Evolutionary conservation across 2,888 invertebrate species (phyloP).

Genomic region (Nemurella pictetii): DNA sequence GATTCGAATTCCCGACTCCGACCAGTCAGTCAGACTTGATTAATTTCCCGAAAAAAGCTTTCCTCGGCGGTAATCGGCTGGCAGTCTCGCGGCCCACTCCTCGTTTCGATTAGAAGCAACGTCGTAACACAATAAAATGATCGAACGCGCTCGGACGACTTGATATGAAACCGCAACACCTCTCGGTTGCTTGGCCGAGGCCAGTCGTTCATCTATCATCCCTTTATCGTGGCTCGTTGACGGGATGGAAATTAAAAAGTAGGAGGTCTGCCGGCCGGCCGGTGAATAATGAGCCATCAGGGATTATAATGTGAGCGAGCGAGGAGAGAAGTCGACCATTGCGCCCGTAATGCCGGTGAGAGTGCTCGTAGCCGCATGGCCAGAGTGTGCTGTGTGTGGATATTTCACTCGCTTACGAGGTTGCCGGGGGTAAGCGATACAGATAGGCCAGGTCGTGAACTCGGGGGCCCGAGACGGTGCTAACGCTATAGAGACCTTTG

Average conservation of each 20-base stretch:
- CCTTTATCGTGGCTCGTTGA: constrained; percentile 44
- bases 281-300: constrained; percentile 40
- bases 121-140: background rate
- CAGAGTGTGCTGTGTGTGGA: background rate
- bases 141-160: constrained; percentile 28
- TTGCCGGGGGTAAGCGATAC: constrained; percentile 23
- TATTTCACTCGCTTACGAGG: constrained; percentile 29
- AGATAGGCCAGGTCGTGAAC: constrained; percentile 24
- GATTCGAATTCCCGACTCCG: background rate
- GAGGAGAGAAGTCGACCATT: too few relatives aligned
- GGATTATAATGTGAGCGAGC: background rate
- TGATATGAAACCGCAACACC: constrained; percentile 44
- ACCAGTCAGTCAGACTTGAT: background rate
- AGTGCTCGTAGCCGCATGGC: too few relatives aligned
- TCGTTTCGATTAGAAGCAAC: background rate
- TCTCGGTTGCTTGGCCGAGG: constrained; percentile 24
- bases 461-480: background rate
- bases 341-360: too few relatives aligned
- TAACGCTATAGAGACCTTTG: background rate
- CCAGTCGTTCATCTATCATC: constrained; percentile 43
- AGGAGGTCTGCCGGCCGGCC: constrained; percentile 36
- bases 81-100: background rate
- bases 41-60: background rate
- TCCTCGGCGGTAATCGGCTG: background rate
- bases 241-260: constrained; percentile 44